These are phyloP conservation scores for Bettongia penicillata DNA, from an alignment of 2,113 vertebrate species.

Conservation along the genomic window DNA sequence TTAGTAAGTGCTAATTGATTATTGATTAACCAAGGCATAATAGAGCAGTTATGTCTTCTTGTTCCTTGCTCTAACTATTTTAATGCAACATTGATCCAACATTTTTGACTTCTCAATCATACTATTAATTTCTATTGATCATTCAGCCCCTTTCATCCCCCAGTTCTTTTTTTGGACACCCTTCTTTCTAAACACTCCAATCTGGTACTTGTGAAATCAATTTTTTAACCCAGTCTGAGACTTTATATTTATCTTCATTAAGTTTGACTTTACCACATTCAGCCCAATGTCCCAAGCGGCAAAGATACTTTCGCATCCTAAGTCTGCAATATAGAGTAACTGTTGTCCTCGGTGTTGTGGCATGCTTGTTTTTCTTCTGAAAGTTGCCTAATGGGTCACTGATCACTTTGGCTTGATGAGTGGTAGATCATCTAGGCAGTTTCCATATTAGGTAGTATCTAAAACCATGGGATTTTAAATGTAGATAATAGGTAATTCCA, in stretches of 20 bases:
- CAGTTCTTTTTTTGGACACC: neutral
- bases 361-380: neutral
- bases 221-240: neutral
- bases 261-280: neutral
- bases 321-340: neutral
- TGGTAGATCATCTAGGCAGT: neutral
- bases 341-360: neutral
- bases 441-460: neutral
- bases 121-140: neutral
- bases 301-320: neutral
- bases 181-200: neutral
- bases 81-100: neutral
- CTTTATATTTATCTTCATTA: neutral
- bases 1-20: neutral
- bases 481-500: neutral
- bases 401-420: constrained; percentile 41
- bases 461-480: constrained; percentile 19
- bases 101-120: neutral
- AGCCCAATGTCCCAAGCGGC: neutral
- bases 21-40: neutral
- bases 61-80: neutral
- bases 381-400: neutral
- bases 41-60: neutral
- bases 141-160: neutral
- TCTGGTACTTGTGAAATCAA: neutral